These are phyloP conservation scores for Eulithis testata DNA, from an alignment of 2,888 invertebrate genomes.

Conservation along the genomic window DNA sequence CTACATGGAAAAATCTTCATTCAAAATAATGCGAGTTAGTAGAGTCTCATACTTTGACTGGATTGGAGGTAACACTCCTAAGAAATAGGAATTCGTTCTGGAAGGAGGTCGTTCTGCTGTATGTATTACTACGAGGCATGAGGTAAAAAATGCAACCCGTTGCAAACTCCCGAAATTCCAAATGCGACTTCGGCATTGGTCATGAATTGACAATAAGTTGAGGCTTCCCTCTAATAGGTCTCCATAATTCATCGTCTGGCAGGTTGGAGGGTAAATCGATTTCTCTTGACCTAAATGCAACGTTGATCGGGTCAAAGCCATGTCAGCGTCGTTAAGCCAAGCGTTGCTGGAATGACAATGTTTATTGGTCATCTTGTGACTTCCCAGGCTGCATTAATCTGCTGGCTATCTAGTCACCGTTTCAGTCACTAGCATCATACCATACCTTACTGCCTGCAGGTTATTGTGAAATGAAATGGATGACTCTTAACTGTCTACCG, in stretches of 20 bases:
- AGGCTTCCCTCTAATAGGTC: conserved; percentile 16
- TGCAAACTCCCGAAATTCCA: background rate
- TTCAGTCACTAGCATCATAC: background rate
- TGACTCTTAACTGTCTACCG: too few species aligned
- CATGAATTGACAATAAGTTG: conserved; percentile 12
- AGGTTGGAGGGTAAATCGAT: conserved; percentile 63
- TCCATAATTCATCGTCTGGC: conserved; percentile 39
- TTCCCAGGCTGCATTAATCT: background rate
- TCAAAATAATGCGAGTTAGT: too few species aligned
- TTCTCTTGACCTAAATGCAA: conserved; percentile 76
- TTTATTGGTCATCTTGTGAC: conserved; percentile 16
- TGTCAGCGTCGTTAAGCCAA: conserved; percentile 51
- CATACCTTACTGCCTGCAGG: background rate
- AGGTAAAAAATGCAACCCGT: background rate
- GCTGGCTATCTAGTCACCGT: background rate
- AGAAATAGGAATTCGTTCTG: too few species aligned
- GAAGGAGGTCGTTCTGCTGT: too few species aligned
- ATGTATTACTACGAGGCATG: too few species aligned
- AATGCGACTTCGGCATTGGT: conserved; percentile 9
- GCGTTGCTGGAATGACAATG: conserved; percentile 52
- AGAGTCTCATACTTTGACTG: too few species aligned
- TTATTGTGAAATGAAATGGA: too few species aligned
- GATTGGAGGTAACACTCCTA: too few species aligned
- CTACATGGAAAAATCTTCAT: too few species aligned
- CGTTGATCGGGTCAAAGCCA: conserved; percentile 69